phyloP scores from a whole-genome alignment of 1,140 invertebrate species.

The Tetraneura akinire region DNA sequence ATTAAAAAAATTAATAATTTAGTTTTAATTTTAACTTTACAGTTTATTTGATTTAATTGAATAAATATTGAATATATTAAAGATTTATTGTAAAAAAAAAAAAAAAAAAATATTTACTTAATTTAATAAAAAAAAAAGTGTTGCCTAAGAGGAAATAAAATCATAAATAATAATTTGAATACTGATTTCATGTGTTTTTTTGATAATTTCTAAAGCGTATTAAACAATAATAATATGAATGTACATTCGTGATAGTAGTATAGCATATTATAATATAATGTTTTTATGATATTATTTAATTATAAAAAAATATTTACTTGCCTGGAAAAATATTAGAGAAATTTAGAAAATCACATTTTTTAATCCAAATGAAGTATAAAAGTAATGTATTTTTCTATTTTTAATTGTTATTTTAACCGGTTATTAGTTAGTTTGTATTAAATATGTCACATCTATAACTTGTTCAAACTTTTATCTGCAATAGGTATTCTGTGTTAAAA shows the following conservation, averaged over 20 bases:
- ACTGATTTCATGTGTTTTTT: neutral
- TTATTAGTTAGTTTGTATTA: neutral
- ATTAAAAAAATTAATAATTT: too few species aligned
- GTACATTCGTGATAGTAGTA: neutral
- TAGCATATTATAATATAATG: too few species aligned
- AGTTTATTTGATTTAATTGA: too few species aligned
- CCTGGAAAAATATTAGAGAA: conserved; percentile 18
- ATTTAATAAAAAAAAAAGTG: too few species aligned
- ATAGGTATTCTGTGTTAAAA: neutral
- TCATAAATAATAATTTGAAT: too few species aligned
- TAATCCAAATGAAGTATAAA: neutral
- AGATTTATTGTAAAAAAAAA: too few species aligned
- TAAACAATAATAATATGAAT: neutral
- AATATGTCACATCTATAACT: neutral
- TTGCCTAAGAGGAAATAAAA: too few species aligned
- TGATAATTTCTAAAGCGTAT: neutral
- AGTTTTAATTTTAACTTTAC: too few species aligned
- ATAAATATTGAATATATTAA: too few species aligned
- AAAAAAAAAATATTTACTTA: too few species aligned
- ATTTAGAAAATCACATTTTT: conserved; percentile 39
- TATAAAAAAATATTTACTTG: neutral
- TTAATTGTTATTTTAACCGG: conserved; percentile 39
- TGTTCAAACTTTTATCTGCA: conserved; percentile 11
- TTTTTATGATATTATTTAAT: neutral
- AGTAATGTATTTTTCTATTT: conserved; percentile 12